Evolutionary conservation across 2,797 vertebrate species (phyloP), one percentile per base, ranked within the genome.

Genomic region (Falco rusticolus): DNA sequence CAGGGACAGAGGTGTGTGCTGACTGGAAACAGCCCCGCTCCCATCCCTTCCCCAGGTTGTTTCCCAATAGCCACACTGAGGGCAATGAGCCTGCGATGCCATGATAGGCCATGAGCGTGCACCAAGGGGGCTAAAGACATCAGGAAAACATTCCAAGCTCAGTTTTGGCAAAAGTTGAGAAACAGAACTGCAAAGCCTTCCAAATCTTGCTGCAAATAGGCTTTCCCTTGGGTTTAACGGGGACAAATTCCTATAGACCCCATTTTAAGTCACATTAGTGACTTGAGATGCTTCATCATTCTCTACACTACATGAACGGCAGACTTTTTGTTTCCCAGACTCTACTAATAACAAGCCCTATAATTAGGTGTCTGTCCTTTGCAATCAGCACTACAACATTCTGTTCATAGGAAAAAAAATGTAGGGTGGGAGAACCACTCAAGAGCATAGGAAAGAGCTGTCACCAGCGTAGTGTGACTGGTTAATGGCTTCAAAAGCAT

Each of bases 291-390:
- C 59, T 84, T 92, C 70, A 37, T 96, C 93, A 37, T 96, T 89
- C 90, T 81, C 79, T 85, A 26, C 37, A 75, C 60, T 81, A 51
- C 34, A 56, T 3, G 54, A 95, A 76, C 71, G 84, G 81, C 87
- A 89, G 93, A 71, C 76, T 78, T 96, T 93, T 96, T 95, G 60
- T 87, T 95, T 95, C 78, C 78, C n/a, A 79, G 15, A 14, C 65
- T 89, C 92, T 39, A 12, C 87, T 96, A 94, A 97, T 87, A 95
- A 88, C 69, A 68, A 93, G 71, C 74, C 84, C 63, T 95, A 43
- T 78, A 95, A 94, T 97, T 96, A 93, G 16, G 50, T 34, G 50
- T 77, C 87, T 94, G 74, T 89, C 81, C 39, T 84, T 82, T 92
- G 86, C 83, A 90, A 11, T 95, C 94, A 94, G 81, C 90, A 84